Evolutionary conservation across 2,113 vertebrate species (phyloP).

Genomic region (Mandrillus leucophaeus): DNA sequence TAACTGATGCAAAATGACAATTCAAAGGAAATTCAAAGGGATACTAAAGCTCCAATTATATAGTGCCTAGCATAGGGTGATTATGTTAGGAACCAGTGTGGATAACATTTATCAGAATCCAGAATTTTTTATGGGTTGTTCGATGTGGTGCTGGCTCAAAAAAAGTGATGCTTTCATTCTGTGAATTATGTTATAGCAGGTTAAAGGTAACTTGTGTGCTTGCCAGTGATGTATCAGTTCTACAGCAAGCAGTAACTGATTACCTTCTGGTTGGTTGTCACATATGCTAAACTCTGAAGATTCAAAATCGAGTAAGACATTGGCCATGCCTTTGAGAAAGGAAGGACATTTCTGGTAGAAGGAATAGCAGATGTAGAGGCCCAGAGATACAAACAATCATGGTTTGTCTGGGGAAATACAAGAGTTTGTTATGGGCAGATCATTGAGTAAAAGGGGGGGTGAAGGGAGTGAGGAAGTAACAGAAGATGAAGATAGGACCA

Average conservation of each 20-base stretch:
- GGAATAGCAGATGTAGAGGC: not conserved
- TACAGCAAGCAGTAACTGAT: not conserved
- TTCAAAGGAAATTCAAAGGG: slow-evolving; percentile 10
- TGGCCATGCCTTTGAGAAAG: not conserved
- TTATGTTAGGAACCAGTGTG: not conserved
- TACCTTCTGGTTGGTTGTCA: not conserved
- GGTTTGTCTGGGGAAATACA: not conserved
- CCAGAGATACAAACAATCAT: not conserved
- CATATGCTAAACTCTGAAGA: not conserved
- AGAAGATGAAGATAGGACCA: not conserved
- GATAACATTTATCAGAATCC: slow-evolving; percentile 21
- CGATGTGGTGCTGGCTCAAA: not conserved
- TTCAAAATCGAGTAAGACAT: not conserved
- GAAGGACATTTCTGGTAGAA: not conserved
- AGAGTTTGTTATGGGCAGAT: not conserved
- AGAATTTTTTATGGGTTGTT: not conserved
- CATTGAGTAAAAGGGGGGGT: not conserved
- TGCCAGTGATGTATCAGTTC: not conserved
- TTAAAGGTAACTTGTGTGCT: not conserved
- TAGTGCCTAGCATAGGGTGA: not conserved
- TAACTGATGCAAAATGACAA: slow-evolving; percentile 22
- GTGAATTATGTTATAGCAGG: not conserved
- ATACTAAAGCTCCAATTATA: not conserved
- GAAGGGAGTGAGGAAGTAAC: not conserved
- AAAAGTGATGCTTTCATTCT: not conserved